phyloP scores from a whole-genome alignment of 1,140 invertebrate genomes.

The Rhizoglyphus robini region DNA sequence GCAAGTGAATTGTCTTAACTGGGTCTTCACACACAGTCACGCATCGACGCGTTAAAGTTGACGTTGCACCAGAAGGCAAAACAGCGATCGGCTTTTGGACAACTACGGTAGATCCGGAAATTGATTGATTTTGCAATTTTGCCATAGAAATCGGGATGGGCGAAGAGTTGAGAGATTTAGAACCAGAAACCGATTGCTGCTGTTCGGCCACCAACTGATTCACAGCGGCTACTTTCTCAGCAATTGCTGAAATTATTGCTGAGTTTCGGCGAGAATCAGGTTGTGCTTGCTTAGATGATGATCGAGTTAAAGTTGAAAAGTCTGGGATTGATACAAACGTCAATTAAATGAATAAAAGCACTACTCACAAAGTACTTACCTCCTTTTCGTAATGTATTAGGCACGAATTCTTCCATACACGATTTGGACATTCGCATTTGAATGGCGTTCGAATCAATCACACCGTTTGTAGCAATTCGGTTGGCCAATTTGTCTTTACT shows the following conservation, averaged over 20 bases:
- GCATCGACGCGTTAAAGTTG: not conserved
- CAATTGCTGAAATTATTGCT: slow-evolving; percentile 20
- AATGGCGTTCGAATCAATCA: not conserved
- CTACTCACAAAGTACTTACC: not conserved
- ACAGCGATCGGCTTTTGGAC: slow-evolving; percentile 8
- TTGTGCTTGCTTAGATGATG: not conserved
- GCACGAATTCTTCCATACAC: slow-evolving; percentile 22
- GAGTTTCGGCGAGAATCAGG: slow-evolving; percentile 18
- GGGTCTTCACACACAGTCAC: slow-evolving; percentile 15
- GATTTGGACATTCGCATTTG: slow-evolving; percentile 22
- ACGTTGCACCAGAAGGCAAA: not conserved
- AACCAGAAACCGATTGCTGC: not conserved
- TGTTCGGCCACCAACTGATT: slow-evolving; percentile 12
- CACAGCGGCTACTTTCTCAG: slow-evolving; percentile 19
- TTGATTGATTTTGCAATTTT: not conserved
- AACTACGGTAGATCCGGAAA: not conserved
- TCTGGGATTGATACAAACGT: not conserved
- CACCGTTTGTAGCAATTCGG: not conserved
- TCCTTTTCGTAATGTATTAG: not conserved
- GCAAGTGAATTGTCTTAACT: slow-evolving; percentile 10
- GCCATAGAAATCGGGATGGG: not conserved
- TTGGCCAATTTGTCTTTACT: slow-evolving; percentile 14
- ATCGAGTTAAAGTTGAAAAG: not conserved
- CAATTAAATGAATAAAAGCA: not conserved
- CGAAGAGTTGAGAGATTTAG: slow-evolving; percentile 2